Conservation (phyloP, 2,888 invertebrate species). For the Cephus spinipes region DNA sequence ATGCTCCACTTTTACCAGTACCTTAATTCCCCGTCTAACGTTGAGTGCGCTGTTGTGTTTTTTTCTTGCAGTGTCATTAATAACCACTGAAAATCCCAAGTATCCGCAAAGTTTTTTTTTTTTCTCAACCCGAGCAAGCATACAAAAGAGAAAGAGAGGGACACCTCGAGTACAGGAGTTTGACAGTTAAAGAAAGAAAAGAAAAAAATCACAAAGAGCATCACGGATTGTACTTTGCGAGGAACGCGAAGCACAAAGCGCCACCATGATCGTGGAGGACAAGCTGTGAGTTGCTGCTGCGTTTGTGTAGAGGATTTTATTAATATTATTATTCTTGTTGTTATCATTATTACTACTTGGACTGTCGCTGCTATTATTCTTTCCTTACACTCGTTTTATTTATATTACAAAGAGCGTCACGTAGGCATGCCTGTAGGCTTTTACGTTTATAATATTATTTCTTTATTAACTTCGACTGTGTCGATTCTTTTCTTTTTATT, state of each 20-base stretch:
- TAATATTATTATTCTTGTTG: not conserved
- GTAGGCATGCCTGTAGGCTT: not conserved
- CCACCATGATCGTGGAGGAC: conserved; percentile 66
- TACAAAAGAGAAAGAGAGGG: conserved; percentile 15
- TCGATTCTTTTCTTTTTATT: not conserved
- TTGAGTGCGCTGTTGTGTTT: conserved; percentile 48
- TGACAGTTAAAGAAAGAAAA: conserved; percentile 19
- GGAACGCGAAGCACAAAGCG: conserved; percentile 34
- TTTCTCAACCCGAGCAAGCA: not conserved
- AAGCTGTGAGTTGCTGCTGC: conserved; percentile 60
- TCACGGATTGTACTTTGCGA: not conserved
- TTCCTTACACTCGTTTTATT: not conserved
- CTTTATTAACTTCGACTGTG: not conserved
- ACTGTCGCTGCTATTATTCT: not conserved
- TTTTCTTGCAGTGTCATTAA: conserved; percentile 61
- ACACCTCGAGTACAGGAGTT: conserved; percentile 2
- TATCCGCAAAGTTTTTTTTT: not conserved
- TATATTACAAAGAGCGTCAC: not conserved
- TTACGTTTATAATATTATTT: not conserved
- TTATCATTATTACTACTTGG: not conserved
- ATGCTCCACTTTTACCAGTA: not conserved
- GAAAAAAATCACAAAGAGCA: not conserved
- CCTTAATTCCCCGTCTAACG: not conserved
- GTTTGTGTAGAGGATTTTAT: not conserved
- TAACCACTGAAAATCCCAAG: conserved; percentile 36